These are phyloP conservation scores for Muscina levida DNA, from an alignment of 2,888 invertebrate genomes.

Conservation along the genomic window DNA sequence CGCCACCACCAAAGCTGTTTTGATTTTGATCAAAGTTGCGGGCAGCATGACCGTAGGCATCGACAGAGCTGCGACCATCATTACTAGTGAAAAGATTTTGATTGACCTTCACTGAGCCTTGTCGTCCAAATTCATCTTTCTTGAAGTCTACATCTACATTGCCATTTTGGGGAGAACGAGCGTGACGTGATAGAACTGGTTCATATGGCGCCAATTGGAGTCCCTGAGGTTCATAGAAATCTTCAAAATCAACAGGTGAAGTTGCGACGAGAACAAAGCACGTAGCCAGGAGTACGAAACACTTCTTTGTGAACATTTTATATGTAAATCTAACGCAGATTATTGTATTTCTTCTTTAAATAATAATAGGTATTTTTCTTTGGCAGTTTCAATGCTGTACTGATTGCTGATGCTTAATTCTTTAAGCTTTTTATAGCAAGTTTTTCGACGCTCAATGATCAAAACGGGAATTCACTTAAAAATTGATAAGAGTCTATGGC, in stretches of 20 bases:
- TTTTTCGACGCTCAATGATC: neutral
- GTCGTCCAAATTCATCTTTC: constrained; percentile 63
- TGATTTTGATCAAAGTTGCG: constrained; percentile 41
- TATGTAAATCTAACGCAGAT: too few species aligned
- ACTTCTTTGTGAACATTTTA: constrained; percentile 16
- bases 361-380: neutral
- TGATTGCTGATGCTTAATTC: neutral
- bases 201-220: neutral
- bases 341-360: too few species aligned
- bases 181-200: constrained; percentile 49
- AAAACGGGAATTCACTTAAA: neutral
- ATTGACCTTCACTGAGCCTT: constrained; percentile 69
- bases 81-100: constrained; percentile 68
- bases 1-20: constrained; percentile 38
- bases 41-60: constrained; percentile 56
- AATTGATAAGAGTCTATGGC: constrained; percentile 13
- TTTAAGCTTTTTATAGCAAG: neutral
- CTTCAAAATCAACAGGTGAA: neutral
- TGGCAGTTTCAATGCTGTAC: neutral
- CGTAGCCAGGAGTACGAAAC: neutral
- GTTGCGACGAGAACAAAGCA: neutral
- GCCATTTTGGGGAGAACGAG: constrained; percentile 65
- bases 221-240: neutral
- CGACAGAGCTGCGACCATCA: constrained; percentile 44
- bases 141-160: neutral